Evolutionary conservation across 2,113 vertebrate genomes (phyloP).

Genomic region (Theristicus caerulescens): DNA sequence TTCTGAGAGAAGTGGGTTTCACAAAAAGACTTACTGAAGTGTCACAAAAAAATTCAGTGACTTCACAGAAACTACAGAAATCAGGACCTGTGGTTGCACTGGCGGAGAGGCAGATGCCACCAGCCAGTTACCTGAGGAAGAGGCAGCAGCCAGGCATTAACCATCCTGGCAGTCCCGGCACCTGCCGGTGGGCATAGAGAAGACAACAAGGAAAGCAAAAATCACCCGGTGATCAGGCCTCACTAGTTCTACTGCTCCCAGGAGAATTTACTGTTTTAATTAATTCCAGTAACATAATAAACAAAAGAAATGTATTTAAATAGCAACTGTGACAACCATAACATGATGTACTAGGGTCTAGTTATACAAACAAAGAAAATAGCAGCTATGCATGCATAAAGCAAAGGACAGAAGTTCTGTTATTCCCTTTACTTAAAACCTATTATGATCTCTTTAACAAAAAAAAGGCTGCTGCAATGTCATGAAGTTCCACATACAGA

Average conservation of each 20-base stretch:
- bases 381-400: not conserved
- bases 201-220: not conserved
- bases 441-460: not conserved
- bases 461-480: not conserved
- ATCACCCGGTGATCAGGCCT: not conserved
- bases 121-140: fast-evolving
- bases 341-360: not conserved
- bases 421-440: not conserved
- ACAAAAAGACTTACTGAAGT: not conserved
- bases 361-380: not conserved
- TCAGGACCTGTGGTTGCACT: not conserved
- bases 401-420: not conserved
- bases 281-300: not conserved
- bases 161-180: fast-evolving
- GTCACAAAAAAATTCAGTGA: not conserved
- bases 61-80: not conserved
- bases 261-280: slow-evolving; percentile 1
- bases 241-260: not conserved
- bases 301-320: slow-evolving; percentile 1
- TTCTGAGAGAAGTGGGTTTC: not conserved
- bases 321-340: not conserved
- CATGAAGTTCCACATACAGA: fast-evolving
- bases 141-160: not conserved
- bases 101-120: not conserved
- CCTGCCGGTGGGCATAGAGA: fast-evolving